Evolutionary conservation across 2,888 invertebrate species (phyloP), one percentile per base, ranked within the genome.

Genomic region (Noctua janthe): DNA sequence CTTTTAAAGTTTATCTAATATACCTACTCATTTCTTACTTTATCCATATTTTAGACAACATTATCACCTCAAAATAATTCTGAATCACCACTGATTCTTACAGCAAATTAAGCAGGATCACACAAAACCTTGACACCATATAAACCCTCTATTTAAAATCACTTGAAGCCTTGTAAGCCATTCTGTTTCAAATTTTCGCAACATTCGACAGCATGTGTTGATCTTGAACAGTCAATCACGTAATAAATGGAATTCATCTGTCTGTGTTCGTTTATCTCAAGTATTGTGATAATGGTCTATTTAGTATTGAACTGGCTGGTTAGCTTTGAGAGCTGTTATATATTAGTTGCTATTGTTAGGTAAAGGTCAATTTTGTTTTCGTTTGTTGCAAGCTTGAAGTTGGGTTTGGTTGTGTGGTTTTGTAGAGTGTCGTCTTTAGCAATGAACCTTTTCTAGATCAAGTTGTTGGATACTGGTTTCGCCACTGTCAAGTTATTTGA

Each of bases 151-250:
- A 11, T 13, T 47, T 47, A 47, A 11, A 81, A 82, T 69, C 6
- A 71, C 15, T 51, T 4, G 35, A 23, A 71, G 54, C 43, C 51
- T 71, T 54, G 10, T 56, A 2, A 17, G 39, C 2, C 10, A 59
- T 23, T 51, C 67, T 51, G 43, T 49, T 56, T 7, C 66, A 79
- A 35, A 67, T 80, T 85, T 85, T 80, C 72, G 85, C 88, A 87
- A 87, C 62, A 71, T 59, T 64, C 17, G 56, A 6, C n/a, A 74
- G 64, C 88, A 85, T 84, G 72, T 87, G 85, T 67, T 77, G 81
- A 62, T 70, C 88, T 85, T 85, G 85, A 87, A 73, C 74, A 81
- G 74, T 85, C 85, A 85, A 84, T 85, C 85, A 80, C 49, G 5
- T 76, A 62, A 76, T 80, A 84, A 87, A 87, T 76, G 69, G 85